These are phyloP conservation scores for Agelastica alni DNA, from an alignment of 2,888 invertebrate species.

Conservation along the genomic window DNA sequence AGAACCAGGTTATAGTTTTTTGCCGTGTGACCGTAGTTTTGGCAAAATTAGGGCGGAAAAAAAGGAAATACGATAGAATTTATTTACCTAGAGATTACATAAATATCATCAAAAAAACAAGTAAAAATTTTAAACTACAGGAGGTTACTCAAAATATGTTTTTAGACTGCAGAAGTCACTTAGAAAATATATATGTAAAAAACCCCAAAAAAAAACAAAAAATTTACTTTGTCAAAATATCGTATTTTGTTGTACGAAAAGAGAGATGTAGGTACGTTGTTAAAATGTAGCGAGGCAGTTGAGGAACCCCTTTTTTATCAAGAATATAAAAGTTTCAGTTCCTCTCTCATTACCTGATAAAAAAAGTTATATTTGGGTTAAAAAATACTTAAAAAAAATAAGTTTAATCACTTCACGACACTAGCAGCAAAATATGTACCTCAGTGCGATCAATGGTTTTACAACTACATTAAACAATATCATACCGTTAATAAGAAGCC, in stretches of 20 bases:
- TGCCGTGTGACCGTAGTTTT: constrained; percentile 19
- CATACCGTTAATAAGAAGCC: not conserved
- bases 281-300: not conserved
- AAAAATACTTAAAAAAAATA: not conserved
- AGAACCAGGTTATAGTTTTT: constrained; percentile 29
- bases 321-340: not conserved
- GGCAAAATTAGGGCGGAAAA: not conserved
- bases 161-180: not conserved
- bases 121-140: not conserved
- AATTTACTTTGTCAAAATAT: not conserved
- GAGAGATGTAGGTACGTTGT: not conserved
- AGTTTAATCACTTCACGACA: not conserved
- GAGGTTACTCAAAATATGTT: not conserved
- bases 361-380: not conserved
- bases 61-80: not conserved
- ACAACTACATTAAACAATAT: not conserved
- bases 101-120: too few relatives aligned
- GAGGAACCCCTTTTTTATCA: not conserved
- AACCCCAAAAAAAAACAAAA: not conserved
- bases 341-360: not conserved
- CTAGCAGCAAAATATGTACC: not conserved
- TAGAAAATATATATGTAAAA: not conserved
- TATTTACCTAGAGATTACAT: not conserved
- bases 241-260: not conserved
- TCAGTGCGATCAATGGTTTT: not conserved